A percentile compares a stretch with the other conserved stretches of the same genome.
Evolutionary conservation across 2,113 vertebrate species (phyloP).

Genomic region (Actenoides lindsayi): DNA sequence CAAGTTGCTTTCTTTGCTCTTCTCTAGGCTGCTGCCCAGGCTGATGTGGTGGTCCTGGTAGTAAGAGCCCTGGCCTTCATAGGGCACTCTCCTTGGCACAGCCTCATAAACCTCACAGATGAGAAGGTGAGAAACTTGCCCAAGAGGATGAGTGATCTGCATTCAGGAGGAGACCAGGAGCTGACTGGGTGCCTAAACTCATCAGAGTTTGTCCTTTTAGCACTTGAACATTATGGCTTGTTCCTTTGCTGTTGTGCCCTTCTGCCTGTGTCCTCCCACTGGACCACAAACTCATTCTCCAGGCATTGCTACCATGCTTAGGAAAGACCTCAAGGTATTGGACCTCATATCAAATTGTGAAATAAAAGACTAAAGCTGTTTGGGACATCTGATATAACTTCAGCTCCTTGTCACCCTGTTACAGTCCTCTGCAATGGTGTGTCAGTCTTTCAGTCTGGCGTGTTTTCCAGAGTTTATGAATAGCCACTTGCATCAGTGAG

Average conservation of each 20-base stretch:
- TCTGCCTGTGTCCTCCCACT: not conserved
- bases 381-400: not conserved
- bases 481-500: not conserved
- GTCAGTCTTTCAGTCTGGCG: not conserved
- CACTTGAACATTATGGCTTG: not conserved
- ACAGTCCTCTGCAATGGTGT: not conserved
- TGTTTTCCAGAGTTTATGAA: not conserved
- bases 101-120: not conserved
- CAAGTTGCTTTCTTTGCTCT: not conserved
- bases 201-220: not conserved
- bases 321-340: not conserved
- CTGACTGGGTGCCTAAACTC: not conserved
- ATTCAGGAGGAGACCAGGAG: not conserved
- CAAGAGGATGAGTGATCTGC: not conserved
- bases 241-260: not conserved
- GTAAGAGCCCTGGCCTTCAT: not conserved
- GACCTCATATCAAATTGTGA: not conserved
- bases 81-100: not conserved
- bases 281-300: not conserved
- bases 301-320: accelerated
- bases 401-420: not conserved
- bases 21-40: not conserved
- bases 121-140: not conserved
- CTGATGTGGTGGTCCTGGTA: not conserved
- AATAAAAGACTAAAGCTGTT: not conserved